Evolutionary conservation across 1,140 invertebrate species (phyloP), one percentile per base, ranked within the genome.

Genomic region (Orchesella cincta): DNA sequence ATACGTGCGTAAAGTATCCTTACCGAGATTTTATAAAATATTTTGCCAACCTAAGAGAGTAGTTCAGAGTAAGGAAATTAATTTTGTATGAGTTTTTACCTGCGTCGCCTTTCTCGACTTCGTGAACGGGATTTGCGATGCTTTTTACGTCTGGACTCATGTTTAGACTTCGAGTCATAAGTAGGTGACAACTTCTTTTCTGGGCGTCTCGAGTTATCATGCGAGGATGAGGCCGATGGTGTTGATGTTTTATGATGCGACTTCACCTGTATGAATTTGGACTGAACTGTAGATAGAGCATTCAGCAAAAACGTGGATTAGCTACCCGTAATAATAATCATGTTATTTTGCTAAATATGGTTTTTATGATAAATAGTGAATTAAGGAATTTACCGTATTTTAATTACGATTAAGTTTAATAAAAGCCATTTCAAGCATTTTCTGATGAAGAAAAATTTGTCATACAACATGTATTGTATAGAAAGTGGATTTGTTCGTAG

Each of bases 261-360:
- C 34, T 78, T 78, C 71, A 78, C 77, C 77, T 78, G 77, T 78
- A 74, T 73, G 77, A 78, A 78, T 75, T 74, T n/a, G 73, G 51
- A 78, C 77, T 78, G 77, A 78, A 78, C 77, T 78, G 77, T 78
- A 78, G 62, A 67, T 67, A 67, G 36, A 73, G 51, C 62, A 78
- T 78, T 64, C 73, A 75, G 28, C 73, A 78, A 78, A 78, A 70
- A 67, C 67, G 26, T 34, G 35, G 64, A 67, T 35, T 75, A 67
- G 57, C 74, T 34, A 62, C 36, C 74, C 62, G 28, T n/a, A 31
- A 3, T 67, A 31, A 29, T 5, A 33, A 33, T n/a, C n/a, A n/a
- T n/a, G n/a, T n/a, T n/a, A n/a, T n/a, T n/a, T n/a, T n/a, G n/a
- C n/a, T n/a, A 8, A 46, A 46, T 12, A 46, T 12, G 8, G 20